Conservation (phyloP, 2,797 vertebrate genomes). For the Sebastolobus alascanus region DNA sequence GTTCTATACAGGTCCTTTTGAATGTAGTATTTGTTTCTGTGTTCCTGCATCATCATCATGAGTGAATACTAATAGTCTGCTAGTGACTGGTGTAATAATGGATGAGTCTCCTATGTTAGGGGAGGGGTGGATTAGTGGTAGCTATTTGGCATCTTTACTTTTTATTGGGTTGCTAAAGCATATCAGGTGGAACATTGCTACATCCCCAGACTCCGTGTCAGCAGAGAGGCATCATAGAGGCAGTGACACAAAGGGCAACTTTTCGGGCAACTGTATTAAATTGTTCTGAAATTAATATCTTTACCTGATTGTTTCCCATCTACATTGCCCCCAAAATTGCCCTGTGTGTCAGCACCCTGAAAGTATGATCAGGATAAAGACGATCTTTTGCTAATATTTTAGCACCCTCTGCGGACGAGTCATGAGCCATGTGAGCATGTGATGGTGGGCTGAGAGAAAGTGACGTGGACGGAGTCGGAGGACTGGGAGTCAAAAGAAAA, state of each 20-base stretch:
- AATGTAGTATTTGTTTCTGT: constrained; percentile 4
- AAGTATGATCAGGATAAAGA: neutral
- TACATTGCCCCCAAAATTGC: constrained; percentile 24
- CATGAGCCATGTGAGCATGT: constrained; percentile 78
- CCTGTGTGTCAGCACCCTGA: constrained; percentile 31
- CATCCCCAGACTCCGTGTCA: constrained; percentile 73
- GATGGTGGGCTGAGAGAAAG: constrained; percentile 67
- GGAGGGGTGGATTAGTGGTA: constrained; percentile 3
- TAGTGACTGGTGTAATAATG: neutral
- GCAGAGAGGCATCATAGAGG: constrained; percentile 67
- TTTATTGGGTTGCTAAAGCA: constrained; percentile 79
- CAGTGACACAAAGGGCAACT: constrained; percentile 34
- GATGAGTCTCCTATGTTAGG: neutral
- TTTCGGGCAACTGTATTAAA: constrained; percentile 13
- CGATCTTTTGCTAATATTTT: constrained; percentile 6
- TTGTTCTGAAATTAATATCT: neutral
- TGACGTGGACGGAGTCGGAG: constrained; percentile 50
- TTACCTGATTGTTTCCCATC: neutral
- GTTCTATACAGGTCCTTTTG: neutral
- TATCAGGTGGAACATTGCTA: constrained; percentile 78
- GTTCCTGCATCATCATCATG: neutral
- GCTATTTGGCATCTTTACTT: constrained; percentile 33
- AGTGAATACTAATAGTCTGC: neutral
- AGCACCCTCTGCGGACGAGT: constrained; percentile 75
- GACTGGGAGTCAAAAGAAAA: constrained; percentile 43